Evolutionary conservation across 2,888 invertebrate genomes (phyloP).

Genomic region (Coleophora flavipennella): DNA sequence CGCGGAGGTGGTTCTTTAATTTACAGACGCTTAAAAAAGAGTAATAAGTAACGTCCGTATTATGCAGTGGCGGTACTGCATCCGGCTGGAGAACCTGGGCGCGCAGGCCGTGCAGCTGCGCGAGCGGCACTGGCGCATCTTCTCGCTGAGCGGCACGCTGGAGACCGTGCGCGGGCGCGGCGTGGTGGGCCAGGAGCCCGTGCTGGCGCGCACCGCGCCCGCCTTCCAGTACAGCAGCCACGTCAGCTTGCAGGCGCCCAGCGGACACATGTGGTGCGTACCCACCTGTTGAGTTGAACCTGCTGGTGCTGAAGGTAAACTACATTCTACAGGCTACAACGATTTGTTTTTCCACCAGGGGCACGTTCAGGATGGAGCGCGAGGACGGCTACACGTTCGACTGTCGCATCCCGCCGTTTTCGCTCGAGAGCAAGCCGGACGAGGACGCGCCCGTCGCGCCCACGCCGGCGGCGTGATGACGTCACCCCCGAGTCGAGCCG

Average conservation of each 20-base stretch:
- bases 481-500: too few relatives aligned
- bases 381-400: constrained; percentile 98
- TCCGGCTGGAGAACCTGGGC: constrained; percentile 95
- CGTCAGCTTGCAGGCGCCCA: constrained; percentile 96
- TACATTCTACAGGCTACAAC: too few relatives aligned
- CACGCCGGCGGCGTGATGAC: constrained; percentile 37
- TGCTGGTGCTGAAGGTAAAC: too few relatives aligned
- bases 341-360: constrained; percentile 55
- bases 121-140: constrained; percentile 98
- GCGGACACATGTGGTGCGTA: constrained; percentile 97
- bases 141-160: constrained; percentile 92
- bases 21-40: too few relatives aligned
- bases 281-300: too few relatives aligned
- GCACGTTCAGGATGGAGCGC: constrained; percentile 97
- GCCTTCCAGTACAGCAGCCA: constrained; percentile 99
- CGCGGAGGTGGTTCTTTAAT: too few relatives aligned
- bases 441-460: constrained; percentile 53
- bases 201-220: constrained; percentile 87
- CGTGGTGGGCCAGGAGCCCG: constrained; percentile 98
- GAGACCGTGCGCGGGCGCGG: constrained; percentile 96
- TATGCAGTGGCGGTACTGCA: constrained; percentile 93
- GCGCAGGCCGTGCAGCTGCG: constrained; percentile 91
- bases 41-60: too few relatives aligned
- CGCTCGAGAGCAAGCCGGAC: constrained; percentile 94
- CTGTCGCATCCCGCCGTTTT: constrained; percentile 97